Evolutionary conservation across 1,140 invertebrate genomes (phyloP).

Genomic region (Pogonus chalceus): DNA sequence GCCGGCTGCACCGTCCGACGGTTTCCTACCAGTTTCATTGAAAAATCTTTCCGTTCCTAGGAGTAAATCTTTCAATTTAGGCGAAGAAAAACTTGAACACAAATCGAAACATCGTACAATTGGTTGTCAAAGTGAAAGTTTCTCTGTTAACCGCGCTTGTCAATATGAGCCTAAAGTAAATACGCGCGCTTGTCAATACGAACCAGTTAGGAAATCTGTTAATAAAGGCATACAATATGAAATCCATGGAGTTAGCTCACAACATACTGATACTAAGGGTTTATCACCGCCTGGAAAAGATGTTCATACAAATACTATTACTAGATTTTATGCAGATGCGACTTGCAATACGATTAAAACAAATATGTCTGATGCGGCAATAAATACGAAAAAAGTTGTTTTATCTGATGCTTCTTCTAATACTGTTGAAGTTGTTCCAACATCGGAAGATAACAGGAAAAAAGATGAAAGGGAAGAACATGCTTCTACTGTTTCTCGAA

Average conservation of each 20-base stretch:
- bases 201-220: constrained; percentile 21
- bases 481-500: constrained; percentile 29
- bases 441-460: constrained; percentile 6
- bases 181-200: constrained; percentile 31
- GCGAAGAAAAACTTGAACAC: constrained; percentile 22
- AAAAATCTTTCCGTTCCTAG: constrained; percentile 23
- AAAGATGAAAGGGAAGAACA: constrained; percentile 7
- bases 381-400: not conserved
- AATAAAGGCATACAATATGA: constrained; percentile 29
- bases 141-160: constrained; percentile 15
- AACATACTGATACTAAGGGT: constrained; percentile 27
- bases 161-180: constrained; percentile 24
- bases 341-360: not conserved
- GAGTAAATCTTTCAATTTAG: constrained; percentile 33
- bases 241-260: constrained; percentile 14
- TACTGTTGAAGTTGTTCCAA: not conserved
- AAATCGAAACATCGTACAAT: constrained; percentile 24
- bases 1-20: constrained; percentile 23
- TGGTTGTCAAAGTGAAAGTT: constrained; percentile 20
- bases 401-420: not conserved
- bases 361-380: not conserved
- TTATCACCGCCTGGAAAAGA: constrained; percentile 18
- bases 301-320: constrained; percentile 20
- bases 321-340: constrained; percentile 12
- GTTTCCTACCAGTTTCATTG: constrained; percentile 25